These are phyloP conservation scores for Drosophila fulvimacula DNA, from an alignment of 2,888 invertebrate genomes.

Conservation along the genomic window DNA sequence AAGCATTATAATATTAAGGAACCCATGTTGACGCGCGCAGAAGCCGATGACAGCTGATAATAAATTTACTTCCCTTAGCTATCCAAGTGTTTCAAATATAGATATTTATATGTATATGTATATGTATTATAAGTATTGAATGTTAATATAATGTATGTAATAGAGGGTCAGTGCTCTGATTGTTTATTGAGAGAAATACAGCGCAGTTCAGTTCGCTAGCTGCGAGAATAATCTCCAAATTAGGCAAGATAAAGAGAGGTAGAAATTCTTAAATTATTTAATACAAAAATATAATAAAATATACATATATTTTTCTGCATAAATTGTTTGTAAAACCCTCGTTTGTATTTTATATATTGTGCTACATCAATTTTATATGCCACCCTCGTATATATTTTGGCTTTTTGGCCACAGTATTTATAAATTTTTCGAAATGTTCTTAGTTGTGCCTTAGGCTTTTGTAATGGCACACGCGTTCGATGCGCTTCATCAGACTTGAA, in stretches of 20 bases:
- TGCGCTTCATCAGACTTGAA: conserved; percentile 8
- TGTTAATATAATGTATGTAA: neutral
- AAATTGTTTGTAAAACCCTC: neutral
- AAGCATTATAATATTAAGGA: conserved; percentile 69
- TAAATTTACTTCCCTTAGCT: neutral
- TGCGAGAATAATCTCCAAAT: neutral
- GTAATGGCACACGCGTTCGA: conserved; percentile 24
- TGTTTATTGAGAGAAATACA: neutral
- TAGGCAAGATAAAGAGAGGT: neutral
- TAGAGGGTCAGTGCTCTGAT: neutral
- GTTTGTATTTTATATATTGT: neutral
- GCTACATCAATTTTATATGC: neutral
- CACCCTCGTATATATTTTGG: conserved; percentile 5
- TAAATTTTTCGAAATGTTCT: conserved; percentile 31
- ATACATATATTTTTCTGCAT: neutral
- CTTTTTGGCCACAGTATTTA: conserved; percentile 17
- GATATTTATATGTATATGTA: neutral
- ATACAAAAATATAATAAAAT: neutral
- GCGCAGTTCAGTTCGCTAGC: neutral
- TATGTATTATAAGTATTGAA: no score
- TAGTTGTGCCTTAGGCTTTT: conserved; percentile 45
- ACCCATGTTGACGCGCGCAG: conserved; percentile 63
- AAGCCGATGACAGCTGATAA: conserved; percentile 21
- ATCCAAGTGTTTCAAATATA: neutral
- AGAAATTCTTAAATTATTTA: neutral